phyloP scores from a whole-genome alignment of 2,888 invertebrate genomes.

The Cyaniris semiargus region DNA sequence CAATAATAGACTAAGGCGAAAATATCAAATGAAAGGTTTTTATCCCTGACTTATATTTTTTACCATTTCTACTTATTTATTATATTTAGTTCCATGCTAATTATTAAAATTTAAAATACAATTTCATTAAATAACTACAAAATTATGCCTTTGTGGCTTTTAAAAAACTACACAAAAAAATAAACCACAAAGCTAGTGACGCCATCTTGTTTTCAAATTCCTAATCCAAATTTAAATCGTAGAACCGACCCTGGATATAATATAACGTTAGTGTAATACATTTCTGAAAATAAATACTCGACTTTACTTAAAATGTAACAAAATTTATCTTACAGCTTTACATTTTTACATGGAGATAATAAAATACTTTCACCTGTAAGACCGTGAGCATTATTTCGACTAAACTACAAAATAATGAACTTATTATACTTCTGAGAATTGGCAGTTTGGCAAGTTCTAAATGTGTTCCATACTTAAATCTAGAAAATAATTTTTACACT shows the following conservation, averaged over 20 bases:
- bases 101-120: neutral
- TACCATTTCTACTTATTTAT: neutral
- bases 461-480: conserved; percentile 22
- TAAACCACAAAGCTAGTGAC: conserved; percentile 20
- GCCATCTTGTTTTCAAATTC: conserved; percentile 7
- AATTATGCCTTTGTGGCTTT: neutral
- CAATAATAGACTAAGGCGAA: neutral
- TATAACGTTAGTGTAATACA: conserved; percentile 35
- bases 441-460: conserved; percentile 17
- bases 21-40: neutral
- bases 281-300: conserved; percentile 6
- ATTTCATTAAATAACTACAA: neutral
- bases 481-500: conserved; percentile 42
- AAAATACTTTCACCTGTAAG: neutral
- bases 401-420: neutral
- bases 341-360: neutral
- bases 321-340: conserved; percentile 1
- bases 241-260: conserved; percentile 32
- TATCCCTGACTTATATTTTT: neutral
- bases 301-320: conserved; percentile 41
- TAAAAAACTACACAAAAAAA: neutral
- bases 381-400: neutral
- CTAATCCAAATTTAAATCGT: conserved; percentile 33
- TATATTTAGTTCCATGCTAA: neutral
- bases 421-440: conserved; percentile 8